Evolutionary conservation across 2,888 invertebrate species (phyloP).

Genomic region (Coleophora deauratella): DNA sequence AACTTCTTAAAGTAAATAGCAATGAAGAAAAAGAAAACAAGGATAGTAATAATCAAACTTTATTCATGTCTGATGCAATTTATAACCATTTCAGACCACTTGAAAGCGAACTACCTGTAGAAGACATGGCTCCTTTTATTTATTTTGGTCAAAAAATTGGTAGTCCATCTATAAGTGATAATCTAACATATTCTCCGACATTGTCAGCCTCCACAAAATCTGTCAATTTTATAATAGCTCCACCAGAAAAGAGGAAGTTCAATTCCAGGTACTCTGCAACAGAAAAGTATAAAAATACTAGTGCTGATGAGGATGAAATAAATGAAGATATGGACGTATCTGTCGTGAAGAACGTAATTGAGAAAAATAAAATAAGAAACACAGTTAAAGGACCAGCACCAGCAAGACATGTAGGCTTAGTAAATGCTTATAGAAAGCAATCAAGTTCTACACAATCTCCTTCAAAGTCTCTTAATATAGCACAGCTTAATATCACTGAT

Average conservation of each 20-base stretch:
- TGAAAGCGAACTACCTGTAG: conserved; percentile 75
- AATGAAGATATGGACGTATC: conserved; percentile 76
- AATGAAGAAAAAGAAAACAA: conserved; percentile 34
- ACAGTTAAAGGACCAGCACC: conserved; percentile 69
- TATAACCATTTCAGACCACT: conserved; percentile 78
- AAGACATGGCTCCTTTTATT: conserved; percentile 80
- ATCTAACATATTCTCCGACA: conserved; percentile 60
- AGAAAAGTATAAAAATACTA: conserved; percentile 63
- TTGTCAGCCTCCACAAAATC: conserved; percentile 66
- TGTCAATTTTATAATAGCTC: conserved; percentile 56
- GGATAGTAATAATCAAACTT: conserved; percentile 65
- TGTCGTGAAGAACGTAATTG: conserved; percentile 69
- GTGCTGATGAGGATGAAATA: conserved; percentile 70
- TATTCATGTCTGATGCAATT: conserved; percentile 75
- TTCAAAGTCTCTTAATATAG: conserved; percentile 38
- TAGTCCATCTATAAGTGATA: conserved; percentile 50
- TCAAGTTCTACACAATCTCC: conserved; percentile 42
- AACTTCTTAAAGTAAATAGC: conserved; percentile 30
- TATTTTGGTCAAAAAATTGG: conserved; percentile 80
- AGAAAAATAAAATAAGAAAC: conserved; percentile 68
- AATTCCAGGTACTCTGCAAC: conserved; percentile 64
- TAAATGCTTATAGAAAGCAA: conserved; percentile 63
- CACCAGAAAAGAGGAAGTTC: conserved; percentile 54
- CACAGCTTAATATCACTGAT: conserved; percentile 47
- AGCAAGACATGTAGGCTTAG: conserved; percentile 56